Evolutionary conservation across 2,888 invertebrate species (phyloP), one percentile per base, ranked within the genome.

Genomic region (Hylaea fasciaria): DNA sequence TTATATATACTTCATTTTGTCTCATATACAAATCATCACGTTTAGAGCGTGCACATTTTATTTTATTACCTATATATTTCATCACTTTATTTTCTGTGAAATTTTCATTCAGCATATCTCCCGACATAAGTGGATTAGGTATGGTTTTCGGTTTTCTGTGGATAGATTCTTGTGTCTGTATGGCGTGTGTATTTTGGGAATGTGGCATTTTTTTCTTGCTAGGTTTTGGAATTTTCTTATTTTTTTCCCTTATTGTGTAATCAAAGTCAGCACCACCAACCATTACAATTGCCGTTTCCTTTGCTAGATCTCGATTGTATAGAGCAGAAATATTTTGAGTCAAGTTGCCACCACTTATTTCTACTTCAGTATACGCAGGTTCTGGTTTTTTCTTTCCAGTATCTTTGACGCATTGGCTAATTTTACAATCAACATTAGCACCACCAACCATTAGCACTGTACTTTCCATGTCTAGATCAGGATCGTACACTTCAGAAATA

Each of bases 281-380:
- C 43, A 43, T 57, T 43, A 46, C 35, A 55, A 44, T 41, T 54
- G 35, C 14, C n/a, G 47, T 35, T n/a, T 41, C 13, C 50, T 59
- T 41, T 13, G 13, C 22, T 22, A 22, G 5, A 22, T 22, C 22
- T 22, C 22, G 11, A 54, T 57, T 17, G 44, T 41, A 44, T 12
- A 35, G 37, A 16, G 37, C 12, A 37, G 4, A 14, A 10, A 48
- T 48, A 48, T 37, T 17, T 65, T 35, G 4, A 12, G 35, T 11
- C 5, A 39, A 39, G 12, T 12, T n/a, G 35, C 11, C 11, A 35
- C 35, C 35, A 35, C 35, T 35, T 35, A 35, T 35, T 8, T 9
- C 11, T 5, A 35, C 9, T 8, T 11, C 35, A 11, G 35, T 35
- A 35, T 35, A 35, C 9, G 9, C 5, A 35, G 35, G 35, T 35